These are phyloP conservation scores for Aspiorhynchus laticeps DNA, from an alignment of 2,113 vertebrate genomes.

Conservation along the genomic window DNA sequence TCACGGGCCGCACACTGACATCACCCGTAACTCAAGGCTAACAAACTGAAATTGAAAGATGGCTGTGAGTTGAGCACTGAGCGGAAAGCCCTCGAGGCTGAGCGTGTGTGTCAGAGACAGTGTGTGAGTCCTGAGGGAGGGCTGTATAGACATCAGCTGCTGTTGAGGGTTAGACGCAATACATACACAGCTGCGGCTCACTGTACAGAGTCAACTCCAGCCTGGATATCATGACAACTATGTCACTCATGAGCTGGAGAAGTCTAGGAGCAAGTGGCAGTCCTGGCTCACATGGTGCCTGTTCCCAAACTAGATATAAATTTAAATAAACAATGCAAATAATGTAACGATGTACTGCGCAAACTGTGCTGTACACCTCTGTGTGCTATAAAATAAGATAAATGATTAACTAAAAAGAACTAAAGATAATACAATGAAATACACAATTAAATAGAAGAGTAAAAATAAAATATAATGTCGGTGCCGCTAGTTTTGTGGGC, in stretches of 20 bases:
- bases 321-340: background rate
- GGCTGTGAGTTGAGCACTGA: background rate
- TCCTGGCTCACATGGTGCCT: constrained; percentile 3
- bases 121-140: constrained; percentile 14
- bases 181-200: constrained; percentile 23
- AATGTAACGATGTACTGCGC: background rate
- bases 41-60: constrained; percentile 25
- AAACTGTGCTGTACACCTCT: background rate
- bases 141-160: constrained; percentile 39
- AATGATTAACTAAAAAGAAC: background rate
- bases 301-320: background rate
- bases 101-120: constrained; percentile 8
- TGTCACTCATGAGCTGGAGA: constrained; percentile 35
- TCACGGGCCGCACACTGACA: background rate
- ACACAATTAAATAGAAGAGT: background rate
- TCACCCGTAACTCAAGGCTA: constrained; percentile 12
- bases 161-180: background rate
- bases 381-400: background rate
- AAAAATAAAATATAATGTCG: background rate
- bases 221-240: constrained; percentile 51
- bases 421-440: background rate
- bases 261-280: background rate
- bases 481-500: too few species aligned
- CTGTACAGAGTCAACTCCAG: background rate
- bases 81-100: background rate